Base-by-base conservation (phyloP, 2,888 invertebrate genomes). In the Lithophane semibrunnea region DNA sequence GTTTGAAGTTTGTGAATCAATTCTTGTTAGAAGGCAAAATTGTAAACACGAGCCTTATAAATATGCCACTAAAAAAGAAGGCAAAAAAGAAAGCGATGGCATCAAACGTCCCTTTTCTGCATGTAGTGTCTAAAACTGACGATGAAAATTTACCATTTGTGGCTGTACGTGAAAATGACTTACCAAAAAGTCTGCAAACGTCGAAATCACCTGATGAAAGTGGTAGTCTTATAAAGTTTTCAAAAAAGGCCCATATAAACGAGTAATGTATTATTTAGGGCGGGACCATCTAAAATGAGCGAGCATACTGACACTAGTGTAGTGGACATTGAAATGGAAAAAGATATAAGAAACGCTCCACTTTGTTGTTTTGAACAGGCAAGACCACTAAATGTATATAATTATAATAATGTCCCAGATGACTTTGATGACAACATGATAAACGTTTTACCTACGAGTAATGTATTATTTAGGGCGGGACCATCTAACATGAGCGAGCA, bases 151-250 rank as follows among this genome's bases (percentile, higher is more conserved):
- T 13, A 47, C 47, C 47, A 47, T 47, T 47, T 47, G 47, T 47
- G 47, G 47, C 47, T 47, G 47, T 47, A 47, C 3, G 47, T 47
- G 47, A 47, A 47, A 47, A 47, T 49, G 65, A 65, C 16, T 3
- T 65, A 65, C 65, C 65, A 65, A 65, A 65, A 65, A 47, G 65
- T 65, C 44, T 65, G 65, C 44, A 47, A 65, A 65, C 65, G 65
- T 65, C 24, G 24, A 47, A 65, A 44, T n/a, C 24, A 44, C 4
- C 44, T 65, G 44, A 65, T 65, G 65, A 65, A 65, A 44, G 44
- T 65, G 65, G 44, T 8, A 65, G 44, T 65, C 44, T 65, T 47
- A 10, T 24, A 65, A 47, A 47, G 65, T 65, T 10, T 47, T 2
- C 47, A 47, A 47, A 65, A 47, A 47, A 65, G 47, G 16, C 65